Base-by-base conservation (phyloP, 2,113 vertebrate genomes). In the Solenodon paradoxus region DNA sequence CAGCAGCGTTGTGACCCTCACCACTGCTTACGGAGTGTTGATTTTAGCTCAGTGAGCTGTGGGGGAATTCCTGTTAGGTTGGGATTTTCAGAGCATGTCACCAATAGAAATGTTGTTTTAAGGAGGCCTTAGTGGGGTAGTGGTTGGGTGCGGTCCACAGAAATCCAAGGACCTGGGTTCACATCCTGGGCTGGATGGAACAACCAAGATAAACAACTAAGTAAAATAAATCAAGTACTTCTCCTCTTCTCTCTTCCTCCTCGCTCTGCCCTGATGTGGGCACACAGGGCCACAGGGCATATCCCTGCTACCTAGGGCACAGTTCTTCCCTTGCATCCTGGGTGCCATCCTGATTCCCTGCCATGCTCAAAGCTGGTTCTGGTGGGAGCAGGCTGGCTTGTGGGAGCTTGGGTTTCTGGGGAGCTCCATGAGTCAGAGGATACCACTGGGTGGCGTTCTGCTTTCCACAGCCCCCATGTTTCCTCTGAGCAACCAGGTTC, bases 371-470 rank as follows among this genome's bases (percentile, higher is more conserved):
- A 26, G 40, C 26, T n/a, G 7, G 35, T 81, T 69, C 57, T 28
- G 11, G 40, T 66, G 38, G 74, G 42, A n/a, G 28, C 1, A 3
- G 26, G 10, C 55, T 13, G 49, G 19, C 20, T 79, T 24, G 12
- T 1, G 4, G 30, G 40, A 38, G 32, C 75, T 28, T 1, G 3
- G 4, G 22, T 7, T 42, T 9, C 10, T 2, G 9, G 35, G 30
- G 40, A 38, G 10, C n/a, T 45, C 20, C 9, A 32, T 6, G 61
- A 63, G 30, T 55, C 45, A 15, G 30, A 61, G 16, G 22, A 26
- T 1, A 6, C n/a, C 9, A 17, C 28, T 45, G 13, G 40, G 68
- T 24, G 87, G 22, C 24, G 9, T 4, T 49, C n/a, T 9, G 4
- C 30, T 9, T 15, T 1, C 3, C 32, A 55, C 55, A 61, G 26